phyloP scores from a whole-genome alignment of 2,797 vertebrate species.

The Phataginus tetradactyla region DNA sequence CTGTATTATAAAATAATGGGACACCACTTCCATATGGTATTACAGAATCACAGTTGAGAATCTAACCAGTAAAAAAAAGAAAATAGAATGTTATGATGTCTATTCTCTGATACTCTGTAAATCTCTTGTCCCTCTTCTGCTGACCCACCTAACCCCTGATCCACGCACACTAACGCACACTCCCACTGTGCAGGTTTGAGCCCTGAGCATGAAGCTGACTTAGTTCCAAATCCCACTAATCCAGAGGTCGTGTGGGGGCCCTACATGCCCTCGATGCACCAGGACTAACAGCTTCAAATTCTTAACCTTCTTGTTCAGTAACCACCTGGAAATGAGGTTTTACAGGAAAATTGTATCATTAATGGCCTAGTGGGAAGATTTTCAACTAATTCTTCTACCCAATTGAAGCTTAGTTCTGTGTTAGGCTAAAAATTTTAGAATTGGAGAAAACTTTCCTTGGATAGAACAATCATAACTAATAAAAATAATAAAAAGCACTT shows the following conservation, averaged over 20 bases:
- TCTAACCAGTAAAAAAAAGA: neutral
- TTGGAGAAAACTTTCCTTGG: neutral
- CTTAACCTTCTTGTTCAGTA: neutral
- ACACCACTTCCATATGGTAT: neutral
- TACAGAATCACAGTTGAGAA: neutral
- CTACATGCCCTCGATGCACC: neutral
- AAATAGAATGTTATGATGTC: neutral
- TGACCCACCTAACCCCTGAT: neutral
- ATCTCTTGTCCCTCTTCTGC: neutral
- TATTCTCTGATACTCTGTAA: neutral
- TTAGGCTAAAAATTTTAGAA: neutral
- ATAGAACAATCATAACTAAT: neutral
- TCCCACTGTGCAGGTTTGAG: neutral
- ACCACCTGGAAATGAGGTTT: neutral
- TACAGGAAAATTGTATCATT: neutral
- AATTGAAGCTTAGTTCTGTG: neutral
- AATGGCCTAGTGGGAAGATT: neutral
- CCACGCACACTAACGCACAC: neutral
- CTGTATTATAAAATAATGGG: neutral
- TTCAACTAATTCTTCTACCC: neutral
- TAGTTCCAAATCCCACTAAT: neutral
- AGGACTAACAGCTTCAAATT: neutral
- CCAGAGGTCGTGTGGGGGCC: no score
- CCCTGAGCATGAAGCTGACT: neutral
- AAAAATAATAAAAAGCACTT: neutral